phyloP scores from a whole-genome alignment of 2,888 invertebrate species.

The Eulithis testata region DNA sequence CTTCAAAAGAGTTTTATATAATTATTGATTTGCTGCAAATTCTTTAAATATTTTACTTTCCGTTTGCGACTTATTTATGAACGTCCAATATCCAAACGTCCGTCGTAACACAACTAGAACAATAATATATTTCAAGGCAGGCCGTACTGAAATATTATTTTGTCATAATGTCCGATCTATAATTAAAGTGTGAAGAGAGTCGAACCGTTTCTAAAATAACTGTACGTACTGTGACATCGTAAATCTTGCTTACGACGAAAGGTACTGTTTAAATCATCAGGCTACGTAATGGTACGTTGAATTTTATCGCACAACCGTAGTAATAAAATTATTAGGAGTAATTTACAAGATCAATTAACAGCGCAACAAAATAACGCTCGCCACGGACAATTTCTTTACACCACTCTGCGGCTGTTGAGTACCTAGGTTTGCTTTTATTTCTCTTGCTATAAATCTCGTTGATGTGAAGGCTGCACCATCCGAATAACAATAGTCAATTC shows the following conservation, averaged over 20 bases:
- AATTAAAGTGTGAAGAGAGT: conserved; percentile 79
- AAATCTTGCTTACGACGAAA: conserved; percentile 77
- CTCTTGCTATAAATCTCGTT: conserved; percentile 15
- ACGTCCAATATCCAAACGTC: conserved; percentile 38
- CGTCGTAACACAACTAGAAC: conserved; percentile 49
- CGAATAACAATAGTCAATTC: conserved; percentile 49
- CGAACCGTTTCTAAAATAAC: conserved; percentile 76
- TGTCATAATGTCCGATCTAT: conserved; percentile 76
- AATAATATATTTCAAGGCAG: conserved; percentile 65
- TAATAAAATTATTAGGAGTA: conserved; percentile 70
- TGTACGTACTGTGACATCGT: conserved; percentile 68
- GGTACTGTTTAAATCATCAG: conserved; percentile 73
- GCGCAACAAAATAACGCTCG: conserved; percentile 34
- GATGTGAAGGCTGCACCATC: conserved; percentile 19
- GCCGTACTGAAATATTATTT: conserved; percentile 69
- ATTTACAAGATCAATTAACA: conserved; percentile 58
- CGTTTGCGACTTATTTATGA: conserved; percentile 36
- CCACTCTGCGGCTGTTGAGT: conserved; percentile 6
- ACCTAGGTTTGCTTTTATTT: not conserved
- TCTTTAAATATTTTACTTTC: conserved; percentile 20
- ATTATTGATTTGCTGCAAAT: conserved; percentile 8
- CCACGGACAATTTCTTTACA: conserved; percentile 20
- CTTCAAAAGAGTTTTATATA: too few relatives aligned
- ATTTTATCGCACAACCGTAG: conserved; percentile 71
- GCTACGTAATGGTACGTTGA: conserved; percentile 69